phyloP scores from a whole-genome alignment of 2,888 invertebrate species.

The Petrolisthes manimaculis region DNA sequence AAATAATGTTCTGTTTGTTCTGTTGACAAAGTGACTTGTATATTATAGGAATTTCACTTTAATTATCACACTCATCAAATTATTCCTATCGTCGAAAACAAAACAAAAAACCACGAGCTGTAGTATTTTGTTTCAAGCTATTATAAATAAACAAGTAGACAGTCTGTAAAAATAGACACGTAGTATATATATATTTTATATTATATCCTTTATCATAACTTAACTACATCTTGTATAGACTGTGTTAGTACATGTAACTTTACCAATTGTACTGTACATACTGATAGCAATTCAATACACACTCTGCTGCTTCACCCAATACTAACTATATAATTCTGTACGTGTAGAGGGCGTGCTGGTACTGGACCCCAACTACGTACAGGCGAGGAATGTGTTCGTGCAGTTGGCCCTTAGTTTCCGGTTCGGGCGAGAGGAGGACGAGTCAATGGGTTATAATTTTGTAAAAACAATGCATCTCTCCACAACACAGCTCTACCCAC shows the following conservation, averaged over 20 bases:
- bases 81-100: too few relatives aligned
- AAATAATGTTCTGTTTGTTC: too few relatives aligned
- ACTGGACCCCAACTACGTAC: slow-evolving; percentile 87
- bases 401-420: slow-evolving; percentile 90
- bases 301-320: too few relatives aligned
- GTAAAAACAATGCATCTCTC: slow-evolving; percentile 91
- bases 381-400: slow-evolving; percentile 87
- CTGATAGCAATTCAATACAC: too few relatives aligned
- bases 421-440: slow-evolving; percentile 92
- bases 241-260: not conserved
- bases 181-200: not conserved
- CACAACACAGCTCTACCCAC: slow-evolving; percentile 87
- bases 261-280: not conserved
- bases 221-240: not conserved
- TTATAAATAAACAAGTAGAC: too few relatives aligned
- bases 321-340: not conserved
- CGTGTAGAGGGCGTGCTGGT: slow-evolving; percentile 86
- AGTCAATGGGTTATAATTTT: slow-evolving; percentile 94
- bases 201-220: not conserved
- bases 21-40: too few relatives aligned
- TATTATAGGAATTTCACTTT: too few relatives aligned
- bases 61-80: too few relatives aligned
- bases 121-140: too few relatives aligned
- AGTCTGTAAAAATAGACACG: too few relatives aligned
- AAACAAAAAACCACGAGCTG: too few relatives aligned